phyloP scores from a whole-genome alignment of 2,113 vertebrate genomes.

The Spheniscus mendiculus region DNA sequence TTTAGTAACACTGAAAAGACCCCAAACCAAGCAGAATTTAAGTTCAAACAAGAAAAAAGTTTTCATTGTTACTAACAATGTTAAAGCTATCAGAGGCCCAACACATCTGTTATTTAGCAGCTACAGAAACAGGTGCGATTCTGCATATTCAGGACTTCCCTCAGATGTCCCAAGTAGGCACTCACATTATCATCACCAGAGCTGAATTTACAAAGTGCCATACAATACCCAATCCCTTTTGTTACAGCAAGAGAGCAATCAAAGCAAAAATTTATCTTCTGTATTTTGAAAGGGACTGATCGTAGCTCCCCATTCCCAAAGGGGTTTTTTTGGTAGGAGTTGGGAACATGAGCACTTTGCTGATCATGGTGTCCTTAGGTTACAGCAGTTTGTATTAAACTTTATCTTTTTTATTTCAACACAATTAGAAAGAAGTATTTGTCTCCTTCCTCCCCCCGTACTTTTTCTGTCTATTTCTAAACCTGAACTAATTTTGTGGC shows the following conservation, averaged over 20 bases:
- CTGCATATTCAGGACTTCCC: background rate
- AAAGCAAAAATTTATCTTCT: background rate
- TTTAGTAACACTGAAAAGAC: background rate
- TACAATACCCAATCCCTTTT: background rate
- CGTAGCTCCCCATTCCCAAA: background rate
- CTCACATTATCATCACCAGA: background rate
- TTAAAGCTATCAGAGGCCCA: background rate
- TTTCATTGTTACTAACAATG: background rate
- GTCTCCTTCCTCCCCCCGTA: background rate
- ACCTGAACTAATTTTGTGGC: background rate
- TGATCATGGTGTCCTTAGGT: background rate
- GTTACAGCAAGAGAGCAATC: background rate
- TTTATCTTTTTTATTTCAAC: background rate
- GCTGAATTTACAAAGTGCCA: background rate
- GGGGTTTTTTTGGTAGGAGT: background rate
- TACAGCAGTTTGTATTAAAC: background rate
- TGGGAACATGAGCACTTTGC: background rate
- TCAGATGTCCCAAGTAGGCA: background rate
- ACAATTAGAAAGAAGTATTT: background rate
- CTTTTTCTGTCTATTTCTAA: background rate
- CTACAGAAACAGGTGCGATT: conserved; percentile 39
- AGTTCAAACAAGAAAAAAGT: background rate
- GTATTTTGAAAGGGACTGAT: background rate
- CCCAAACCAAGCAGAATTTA: background rate
- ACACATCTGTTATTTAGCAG: conserved; percentile 30